These are phyloP conservation scores for Gracilinanus agilis DNA, from an alignment of 2,113 vertebrate genomes.

Conservation along the genomic window DNA sequence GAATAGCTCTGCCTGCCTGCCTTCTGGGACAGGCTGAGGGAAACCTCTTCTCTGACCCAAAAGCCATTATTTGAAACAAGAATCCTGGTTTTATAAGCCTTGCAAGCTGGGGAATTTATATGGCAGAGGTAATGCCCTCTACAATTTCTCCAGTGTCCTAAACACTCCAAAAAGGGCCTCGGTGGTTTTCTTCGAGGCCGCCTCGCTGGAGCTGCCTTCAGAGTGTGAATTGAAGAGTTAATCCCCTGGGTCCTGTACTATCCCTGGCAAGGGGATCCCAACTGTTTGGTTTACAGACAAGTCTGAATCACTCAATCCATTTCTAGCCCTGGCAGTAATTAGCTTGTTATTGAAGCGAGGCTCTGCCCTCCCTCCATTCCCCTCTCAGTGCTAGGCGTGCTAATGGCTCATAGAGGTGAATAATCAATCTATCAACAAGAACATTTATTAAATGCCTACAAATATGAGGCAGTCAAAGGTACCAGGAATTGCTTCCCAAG, in stretches of 20 bases:
- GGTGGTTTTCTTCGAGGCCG: not conserved
- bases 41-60: not conserved
- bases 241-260: not conserved
- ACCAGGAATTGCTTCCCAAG: not conserved
- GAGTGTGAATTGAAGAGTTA: not conserved
- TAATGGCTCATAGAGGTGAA: not conserved
- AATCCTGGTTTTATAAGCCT: not conserved
- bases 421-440: not conserved
- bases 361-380: not conserved
- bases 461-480: not conserved
- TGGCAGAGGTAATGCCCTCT: conserved; percentile 5
- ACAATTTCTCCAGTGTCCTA: conserved; percentile 29
- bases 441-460: not conserved
- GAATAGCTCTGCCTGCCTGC: not conserved
- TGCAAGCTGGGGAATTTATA: conserved; percentile 27
- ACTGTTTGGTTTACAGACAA: not conserved
- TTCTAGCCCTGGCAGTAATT: not conserved
- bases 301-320: not conserved
- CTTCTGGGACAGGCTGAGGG: not conserved
- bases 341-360: not conserved
- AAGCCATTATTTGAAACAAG: conserved; percentile 1
- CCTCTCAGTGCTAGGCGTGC: not conserved
- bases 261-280: not conserved
- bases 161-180: not conserved
- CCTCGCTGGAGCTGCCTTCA: not conserved